Conservation (phyloP, 1,140 invertebrate genomes). For the Listronotus oregonensis region DNA sequence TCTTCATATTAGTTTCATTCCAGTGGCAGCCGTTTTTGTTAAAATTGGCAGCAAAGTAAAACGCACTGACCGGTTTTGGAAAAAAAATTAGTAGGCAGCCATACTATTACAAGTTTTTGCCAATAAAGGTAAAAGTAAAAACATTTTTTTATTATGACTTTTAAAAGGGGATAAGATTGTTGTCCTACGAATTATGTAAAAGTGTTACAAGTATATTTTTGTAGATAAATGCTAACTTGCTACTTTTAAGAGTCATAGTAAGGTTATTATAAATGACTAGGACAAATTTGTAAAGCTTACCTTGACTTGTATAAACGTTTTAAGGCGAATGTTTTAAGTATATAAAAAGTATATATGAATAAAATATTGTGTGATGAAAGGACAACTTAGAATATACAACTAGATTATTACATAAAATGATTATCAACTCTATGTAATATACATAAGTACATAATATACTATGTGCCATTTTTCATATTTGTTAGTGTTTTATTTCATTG, state of each 20-base stretch:
- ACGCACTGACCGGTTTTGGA: slow-evolving; percentile 29
- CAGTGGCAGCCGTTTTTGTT: slow-evolving; percentile 41
- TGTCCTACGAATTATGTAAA: slow-evolving; percentile 45
- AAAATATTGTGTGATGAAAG: slow-evolving; percentile 56
- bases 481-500: slow-evolving; percentile 10
- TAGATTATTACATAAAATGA: slow-evolving; percentile 54
- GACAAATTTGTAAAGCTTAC: slow-evolving; percentile 51
- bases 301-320: slow-evolving; percentile 53
- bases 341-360: slow-evolving; percentile 55
- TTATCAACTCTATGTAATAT: slow-evolving; percentile 58
- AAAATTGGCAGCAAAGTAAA: slow-evolving; percentile 38
- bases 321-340: slow-evolving; percentile 56
- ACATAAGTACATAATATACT: slow-evolving; percentile 59
- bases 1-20: slow-evolving; percentile 41
- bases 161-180: slow-evolving; percentile 40
- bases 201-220: slow-evolving; percentile 52
- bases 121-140: slow-evolving; percentile 42
- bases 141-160: slow-evolving; percentile 24
- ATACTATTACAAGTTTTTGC: slow-evolving; percentile 32
- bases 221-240: slow-evolving; percentile 39
- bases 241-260: slow-evolving; percentile 37
- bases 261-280: slow-evolving; percentile 35
- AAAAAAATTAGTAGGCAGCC: slow-evolving; percentile 37
- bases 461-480: slow-evolving; percentile 57
- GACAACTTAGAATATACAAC: slow-evolving; percentile 56